phyloP scores from a whole-genome alignment of 2,113 vertebrate species.

The Pseudonaja textilis region DNA sequence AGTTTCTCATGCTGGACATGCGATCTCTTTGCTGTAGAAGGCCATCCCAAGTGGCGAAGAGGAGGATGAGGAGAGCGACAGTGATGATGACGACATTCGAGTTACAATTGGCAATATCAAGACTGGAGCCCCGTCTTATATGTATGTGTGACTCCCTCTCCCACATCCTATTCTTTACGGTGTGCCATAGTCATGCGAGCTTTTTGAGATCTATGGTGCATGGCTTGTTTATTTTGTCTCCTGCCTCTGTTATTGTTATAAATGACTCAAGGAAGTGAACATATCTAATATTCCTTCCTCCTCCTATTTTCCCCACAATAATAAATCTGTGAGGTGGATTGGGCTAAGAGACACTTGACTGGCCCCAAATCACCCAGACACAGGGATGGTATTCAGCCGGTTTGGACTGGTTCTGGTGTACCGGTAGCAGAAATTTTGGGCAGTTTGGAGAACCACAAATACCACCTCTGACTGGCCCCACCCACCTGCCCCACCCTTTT shows the following conservation, averaged over 20 bases:
- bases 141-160: constrained; percentile 55
- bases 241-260: background rate
- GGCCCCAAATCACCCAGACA: background rate
- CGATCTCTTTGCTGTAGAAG: constrained; percentile 55
- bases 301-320: background rate
- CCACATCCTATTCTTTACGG: accelerated
- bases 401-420: too few relatives aligned
- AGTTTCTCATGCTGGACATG: background rate
- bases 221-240: background rate
- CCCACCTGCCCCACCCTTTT: too few relatives aligned
- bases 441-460: too few relatives aligned
- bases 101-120: constrained; percentile 78
- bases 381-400: too few relatives aligned
- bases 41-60: constrained; percentile 67
- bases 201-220: background rate
- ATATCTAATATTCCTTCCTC: background rate
- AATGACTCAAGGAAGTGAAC: background rate
- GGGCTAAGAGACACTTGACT: background rate
- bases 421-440: too few relatives aligned
- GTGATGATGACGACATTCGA: constrained; percentile 73
- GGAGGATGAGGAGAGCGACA: constrained; percentile 71
- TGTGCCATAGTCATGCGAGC: background rate
- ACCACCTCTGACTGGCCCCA: too few relatives aligned
- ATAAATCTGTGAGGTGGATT: background rate
- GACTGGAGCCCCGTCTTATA: constrained; percentile 68